Evolutionary conservation across 2,113 vertebrate species (phyloP), one percentile per base, ranked within the genome.

Genomic region (Gavia stellata): DNA sequence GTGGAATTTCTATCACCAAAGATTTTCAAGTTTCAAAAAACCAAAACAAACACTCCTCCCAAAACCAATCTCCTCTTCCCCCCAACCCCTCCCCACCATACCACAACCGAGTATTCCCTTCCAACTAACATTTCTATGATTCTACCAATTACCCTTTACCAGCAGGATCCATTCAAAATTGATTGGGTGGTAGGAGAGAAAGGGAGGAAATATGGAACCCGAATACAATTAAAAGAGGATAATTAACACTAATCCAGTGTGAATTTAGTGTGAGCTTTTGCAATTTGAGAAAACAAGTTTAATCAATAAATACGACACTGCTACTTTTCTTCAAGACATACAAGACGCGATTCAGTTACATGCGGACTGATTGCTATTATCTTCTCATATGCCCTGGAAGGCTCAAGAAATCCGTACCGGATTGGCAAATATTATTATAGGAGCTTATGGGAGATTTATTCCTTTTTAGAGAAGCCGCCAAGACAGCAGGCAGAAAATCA

Each of bases 41-140:
- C 3, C 18, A 26, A 84, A 77, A 40, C 44, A 7, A 84, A 75
- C 20, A 20, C 16, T 36, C 34, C 12, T 75, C 19, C 47, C 61
- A 38, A 62, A 53, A 38, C 7, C 34, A 75, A 17, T 5, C 38
- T 68, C 24, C 11, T 83, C 49, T 31, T 84, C n/a, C 9, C 24
- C 33, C 8, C 2, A 7, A 2, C 0, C 1, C 14, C 24, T n/a
- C n/a, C n/a, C n/a, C n/a, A n/a, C 3, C 1, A 1, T 31, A 52
- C 31, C 7, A 14, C 36, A 81, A 38, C 3, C 0, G 1, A 66
- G 53, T 62, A 3, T 33, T 33, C 26, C n/a, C 24, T 70, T 59
- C 63, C 75, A 79, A n/a, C 16, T n/a, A 49, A 45, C 28, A 33
- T 34, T 40, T 73, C 50, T 53, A 29, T 45, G 21, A 70, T 65